These are phyloP conservation scores for Nomia melanderi DNA, from an alignment of 1,140 invertebrate species.

Conservation along the genomic window DNA sequence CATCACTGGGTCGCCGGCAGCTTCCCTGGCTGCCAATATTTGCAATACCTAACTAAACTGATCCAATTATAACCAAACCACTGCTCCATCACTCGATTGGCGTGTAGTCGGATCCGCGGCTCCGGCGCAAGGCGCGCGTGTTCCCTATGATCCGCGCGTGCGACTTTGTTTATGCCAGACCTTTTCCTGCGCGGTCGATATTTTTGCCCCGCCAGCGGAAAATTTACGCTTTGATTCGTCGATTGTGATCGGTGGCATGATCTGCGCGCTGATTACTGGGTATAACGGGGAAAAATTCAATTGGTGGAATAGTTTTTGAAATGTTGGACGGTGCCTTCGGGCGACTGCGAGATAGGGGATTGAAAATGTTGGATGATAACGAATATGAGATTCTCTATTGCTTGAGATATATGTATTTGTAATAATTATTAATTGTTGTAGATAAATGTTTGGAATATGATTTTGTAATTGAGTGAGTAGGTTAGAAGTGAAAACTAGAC, in stretches of 20 bases:
- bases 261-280: neutral
- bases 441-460: no score
- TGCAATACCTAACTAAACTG: constrained; percentile 77
- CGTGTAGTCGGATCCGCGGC: constrained; percentile 50
- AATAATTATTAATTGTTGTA: no score
- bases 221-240: neutral
- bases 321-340: no score
- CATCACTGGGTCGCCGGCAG: constrained; percentile 76
- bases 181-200: neutral
- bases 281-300: neutral
- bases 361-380: no score
- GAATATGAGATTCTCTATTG: no score
- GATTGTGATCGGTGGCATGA: neutral
- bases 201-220: no score
- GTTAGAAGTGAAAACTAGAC: no score
- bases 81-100: constrained; percentile 69
- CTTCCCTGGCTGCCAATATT: constrained; percentile 79
- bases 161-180: neutral
- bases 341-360: no score
- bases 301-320: no score
- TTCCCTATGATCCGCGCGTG: neutral
- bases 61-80: constrained; percentile 77
- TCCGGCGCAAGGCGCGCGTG: constrained; percentile 40
- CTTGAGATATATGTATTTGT: no score
- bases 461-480: no score